Percentiles rank a stretch among this genome's conserved stretches.
Evolutionary conservation across 2,797 vertebrate genomes (phyloP).

Genomic region (Mus minutoides): DNA sequence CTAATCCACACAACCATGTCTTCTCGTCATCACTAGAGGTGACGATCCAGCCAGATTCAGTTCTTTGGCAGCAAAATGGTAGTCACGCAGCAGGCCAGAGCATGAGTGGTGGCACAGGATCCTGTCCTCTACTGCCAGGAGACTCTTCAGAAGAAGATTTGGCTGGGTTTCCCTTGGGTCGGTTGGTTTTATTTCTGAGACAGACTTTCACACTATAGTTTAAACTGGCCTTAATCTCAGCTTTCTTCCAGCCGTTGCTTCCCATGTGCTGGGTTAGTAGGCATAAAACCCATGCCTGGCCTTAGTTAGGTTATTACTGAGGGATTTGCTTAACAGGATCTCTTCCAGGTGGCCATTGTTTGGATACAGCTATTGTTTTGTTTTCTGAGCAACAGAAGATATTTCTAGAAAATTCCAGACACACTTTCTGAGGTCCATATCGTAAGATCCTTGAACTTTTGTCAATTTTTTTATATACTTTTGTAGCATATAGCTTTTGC

Average conservation of each 20-base stretch:
- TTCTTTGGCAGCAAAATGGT: neutral
- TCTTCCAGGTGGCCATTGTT: neutral
- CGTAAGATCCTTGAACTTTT: neutral
- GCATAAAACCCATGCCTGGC: neutral
- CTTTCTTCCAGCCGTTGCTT: neutral
- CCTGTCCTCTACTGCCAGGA: neutral
- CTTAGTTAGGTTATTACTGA: neutral
- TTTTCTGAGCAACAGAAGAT: constrained; percentile 1
- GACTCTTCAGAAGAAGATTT: neutral
- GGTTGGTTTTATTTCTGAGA: neutral
- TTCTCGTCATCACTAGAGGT: constrained; percentile 28
- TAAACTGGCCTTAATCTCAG: neutral
- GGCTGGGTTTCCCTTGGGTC: neutral
- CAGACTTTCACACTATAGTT: neutral
- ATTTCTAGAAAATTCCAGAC: constrained; percentile 53
- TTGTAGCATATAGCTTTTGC: neutral
- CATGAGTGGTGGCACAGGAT: neutral
- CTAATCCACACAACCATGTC: neutral
- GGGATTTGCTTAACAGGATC: constrained; percentile 10
- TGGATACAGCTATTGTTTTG: neutral
- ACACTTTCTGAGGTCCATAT: neutral
- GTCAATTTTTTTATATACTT: neutral
- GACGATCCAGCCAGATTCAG: neutral
- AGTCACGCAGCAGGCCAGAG: neutral
- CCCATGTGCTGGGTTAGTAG: neutral